Evolutionary conservation across 2,113 vertebrate species (phyloP).

Genomic region (Anoplopoma fimbria): DNA sequence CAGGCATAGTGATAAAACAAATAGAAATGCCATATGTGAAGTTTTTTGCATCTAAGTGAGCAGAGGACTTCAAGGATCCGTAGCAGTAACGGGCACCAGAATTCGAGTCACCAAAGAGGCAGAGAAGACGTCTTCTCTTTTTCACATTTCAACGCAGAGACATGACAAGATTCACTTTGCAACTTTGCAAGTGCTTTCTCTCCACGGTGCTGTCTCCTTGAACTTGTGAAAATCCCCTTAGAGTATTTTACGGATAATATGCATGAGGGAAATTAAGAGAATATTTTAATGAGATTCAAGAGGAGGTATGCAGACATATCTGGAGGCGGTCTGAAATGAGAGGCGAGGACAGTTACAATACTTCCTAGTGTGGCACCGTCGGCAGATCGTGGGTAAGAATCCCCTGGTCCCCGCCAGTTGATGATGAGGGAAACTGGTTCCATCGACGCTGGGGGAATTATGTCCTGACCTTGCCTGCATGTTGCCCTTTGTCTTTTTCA

Average conservation of each 20-base stretch:
- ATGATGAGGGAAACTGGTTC: constrained; percentile 60
- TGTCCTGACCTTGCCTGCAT: constrained; percentile 29
- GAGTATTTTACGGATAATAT: constrained; percentile 67
- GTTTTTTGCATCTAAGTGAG: no score
- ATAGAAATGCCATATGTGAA: no score
- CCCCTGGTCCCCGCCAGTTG: constrained; percentile 38
- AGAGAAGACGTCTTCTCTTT: constrained; percentile 30
- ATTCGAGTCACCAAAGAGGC: constrained; percentile 49
- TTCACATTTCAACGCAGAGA: constrained; percentile 42
- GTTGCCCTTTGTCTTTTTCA: neutral
- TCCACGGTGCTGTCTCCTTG: constrained; percentile 55
- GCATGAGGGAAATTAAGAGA: constrained; percentile 69
- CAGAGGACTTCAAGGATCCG: no score
- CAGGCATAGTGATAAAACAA: no score
- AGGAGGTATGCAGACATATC: constrained; percentile 65
- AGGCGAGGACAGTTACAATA: constrained; percentile 58
- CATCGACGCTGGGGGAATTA: constrained; percentile 30
- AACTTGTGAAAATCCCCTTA: constrained; percentile 63
- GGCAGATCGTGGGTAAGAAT: constrained; percentile 39
- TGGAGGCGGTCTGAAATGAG: constrained; percentile 70
- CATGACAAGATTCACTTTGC: constrained; percentile 33
- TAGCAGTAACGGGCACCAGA: constrained; percentile 26
- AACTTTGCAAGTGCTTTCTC: constrained; percentile 39
- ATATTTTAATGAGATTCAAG: constrained; percentile 77
- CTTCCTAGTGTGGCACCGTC: constrained; percentile 40